phyloP scores from a whole-genome alignment of 2,888 invertebrate species.

The Globia sparganii region DNA sequence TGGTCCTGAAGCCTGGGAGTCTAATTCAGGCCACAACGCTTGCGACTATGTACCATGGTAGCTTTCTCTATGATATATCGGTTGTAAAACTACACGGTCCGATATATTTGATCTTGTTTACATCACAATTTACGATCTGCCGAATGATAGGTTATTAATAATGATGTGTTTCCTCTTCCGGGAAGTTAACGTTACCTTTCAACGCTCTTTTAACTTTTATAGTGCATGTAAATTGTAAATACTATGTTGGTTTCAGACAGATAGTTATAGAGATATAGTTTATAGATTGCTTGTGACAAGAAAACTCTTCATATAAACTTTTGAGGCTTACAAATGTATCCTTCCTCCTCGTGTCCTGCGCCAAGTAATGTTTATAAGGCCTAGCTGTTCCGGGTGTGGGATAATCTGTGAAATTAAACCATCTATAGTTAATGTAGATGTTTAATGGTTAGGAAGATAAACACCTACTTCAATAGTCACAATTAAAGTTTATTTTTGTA shows the following conservation, averaged over 20 bases:
- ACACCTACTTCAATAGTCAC: too few species aligned
- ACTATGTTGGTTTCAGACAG: conserved; percentile 2
- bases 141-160: conserved; percentile 52
- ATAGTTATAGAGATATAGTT: neutral
- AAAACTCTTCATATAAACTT: neutral
- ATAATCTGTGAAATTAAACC: neutral
- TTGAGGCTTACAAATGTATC: neutral
- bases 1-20: neutral
- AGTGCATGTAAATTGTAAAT: neutral
- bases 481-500: too few species aligned
- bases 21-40: neutral
- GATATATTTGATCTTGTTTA: conserved; percentile 47
- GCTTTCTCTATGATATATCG: neutral
- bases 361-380: neutral
- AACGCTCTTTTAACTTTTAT: conserved; percentile 36
- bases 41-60: neutral
- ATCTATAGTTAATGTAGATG: too few species aligned
- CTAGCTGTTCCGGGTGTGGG: neutral
- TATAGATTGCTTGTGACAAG: neutral
- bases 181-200: conserved; percentile 18
- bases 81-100: conserved; percentile 15
- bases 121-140: conserved; percentile 40
- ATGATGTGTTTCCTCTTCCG: conserved; percentile 43
- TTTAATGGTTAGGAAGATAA: too few species aligned
- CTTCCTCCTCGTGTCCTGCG: neutral